Evolutionary conservation across 2,888 invertebrate genomes (phyloP).

Genomic region (Epiblema foenella): DNA sequence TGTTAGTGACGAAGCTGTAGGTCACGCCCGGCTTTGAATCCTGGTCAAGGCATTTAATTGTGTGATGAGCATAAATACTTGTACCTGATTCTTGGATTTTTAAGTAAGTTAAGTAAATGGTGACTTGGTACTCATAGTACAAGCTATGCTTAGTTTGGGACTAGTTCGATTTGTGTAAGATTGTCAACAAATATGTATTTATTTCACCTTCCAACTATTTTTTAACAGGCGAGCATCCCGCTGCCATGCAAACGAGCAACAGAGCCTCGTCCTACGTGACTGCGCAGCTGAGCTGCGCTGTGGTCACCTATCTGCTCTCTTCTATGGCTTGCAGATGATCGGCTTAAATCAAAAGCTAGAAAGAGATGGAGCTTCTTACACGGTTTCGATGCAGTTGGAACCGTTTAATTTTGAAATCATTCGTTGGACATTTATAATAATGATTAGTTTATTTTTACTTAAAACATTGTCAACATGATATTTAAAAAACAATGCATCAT

Average conservation of each 20-base stretch:
- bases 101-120: no score
- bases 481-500: no score
- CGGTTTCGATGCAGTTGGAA: constrained; percentile 8
- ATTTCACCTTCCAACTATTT: constrained; percentile 13
- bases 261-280: constrained; percentile 80
- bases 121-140: no score
- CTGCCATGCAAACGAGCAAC: constrained; percentile 92
- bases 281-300: constrained; percentile 78
- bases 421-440: neutral
- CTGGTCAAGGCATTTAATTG: no score
- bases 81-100: no score
- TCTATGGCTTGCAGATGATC: constrained; percentile 81
- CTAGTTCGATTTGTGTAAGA: no score
- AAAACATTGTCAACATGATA: no score
- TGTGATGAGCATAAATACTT: no score
- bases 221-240: constrained; percentile 91
- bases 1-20: no score
- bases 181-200: neutral
- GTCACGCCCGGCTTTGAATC: no score
- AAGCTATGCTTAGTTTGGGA: neutral
- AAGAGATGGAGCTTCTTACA: constrained; percentile 24
- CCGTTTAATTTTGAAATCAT: constrained; percentile 3
- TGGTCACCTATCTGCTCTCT: constrained; percentile 75
- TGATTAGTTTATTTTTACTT: no score
- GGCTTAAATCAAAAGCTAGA: constrained; percentile 50